Conservation (phyloP, 1,140 invertebrate genomes). For the Maconellicoccus hirsutus region DNA sequence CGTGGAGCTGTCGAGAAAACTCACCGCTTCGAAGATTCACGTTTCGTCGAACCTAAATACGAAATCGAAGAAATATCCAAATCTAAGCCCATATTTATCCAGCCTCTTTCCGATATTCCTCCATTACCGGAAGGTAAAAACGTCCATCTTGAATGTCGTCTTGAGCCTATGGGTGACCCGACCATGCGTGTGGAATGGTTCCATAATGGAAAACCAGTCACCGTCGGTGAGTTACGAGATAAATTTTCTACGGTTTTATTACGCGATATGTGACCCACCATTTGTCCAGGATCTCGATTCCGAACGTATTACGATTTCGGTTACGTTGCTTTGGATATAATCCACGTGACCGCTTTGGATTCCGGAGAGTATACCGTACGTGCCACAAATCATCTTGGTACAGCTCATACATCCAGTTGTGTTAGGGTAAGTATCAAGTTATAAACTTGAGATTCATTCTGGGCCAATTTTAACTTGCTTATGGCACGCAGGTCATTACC, state of each 20-base stretch:
- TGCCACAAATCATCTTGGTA: constrained; percentile 84
- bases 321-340: constrained; percentile 80
- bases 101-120: constrained; percentile 65
- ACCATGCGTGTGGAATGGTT: constrained; percentile 93
- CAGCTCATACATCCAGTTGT: constrained; percentile 78
- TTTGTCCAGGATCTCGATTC: constrained; percentile 55
- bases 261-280: too few relatives aligned
- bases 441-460: too few relatives aligned
- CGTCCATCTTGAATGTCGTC: constrained; percentile 75
- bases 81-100: constrained; percentile 80
- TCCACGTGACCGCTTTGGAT: constrained; percentile 74
- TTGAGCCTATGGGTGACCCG: constrained; percentile 91
- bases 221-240: constrained; percentile 48
- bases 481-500: constrained; percentile 45
- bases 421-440: constrained; percentile 48
- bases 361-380: constrained; percentile 86
- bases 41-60: constrained; percentile 75
- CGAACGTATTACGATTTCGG: constrained; percentile 93
- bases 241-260: not conserved
- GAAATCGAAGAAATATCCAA: constrained; percentile 87
- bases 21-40: constrained; percentile 68
- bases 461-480: too few relatives aligned
- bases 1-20: constrained; percentile 74
- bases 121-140: constrained; percentile 82
- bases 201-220: constrained; percentile 76